A percentile compares a stretch with the other conserved stretches of the same genome.
Conservation (phyloP, 2,888 invertebrate genomes). For the Cataglyphis rosenhaueri region DNA sequence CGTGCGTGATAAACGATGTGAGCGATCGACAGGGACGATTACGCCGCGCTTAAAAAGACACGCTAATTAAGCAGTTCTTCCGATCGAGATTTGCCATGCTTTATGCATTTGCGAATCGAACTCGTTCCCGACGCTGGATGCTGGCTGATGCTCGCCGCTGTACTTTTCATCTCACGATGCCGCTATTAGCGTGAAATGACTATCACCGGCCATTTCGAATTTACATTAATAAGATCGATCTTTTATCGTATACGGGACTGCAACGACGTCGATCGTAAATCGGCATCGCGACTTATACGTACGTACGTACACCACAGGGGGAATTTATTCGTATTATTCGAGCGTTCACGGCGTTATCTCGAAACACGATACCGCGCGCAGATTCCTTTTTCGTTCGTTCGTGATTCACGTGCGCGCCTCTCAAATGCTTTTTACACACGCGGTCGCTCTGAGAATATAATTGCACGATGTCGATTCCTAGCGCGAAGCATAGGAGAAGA, state of each 20-base stretch:
- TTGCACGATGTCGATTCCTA: slow-evolving; percentile 51
- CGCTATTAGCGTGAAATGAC: slow-evolving; percentile 54
- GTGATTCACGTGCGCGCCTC: slow-evolving; percentile 28
- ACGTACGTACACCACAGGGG: neutral
- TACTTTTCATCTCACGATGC: slow-evolving; percentile 24
- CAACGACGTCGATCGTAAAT: slow-evolving; percentile 47
- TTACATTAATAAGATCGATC: slow-evolving; percentile 52
- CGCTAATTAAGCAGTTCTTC: slow-evolving; percentile 29
- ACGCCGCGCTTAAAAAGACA: neutral
- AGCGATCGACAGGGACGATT: slow-evolving; percentile 15
- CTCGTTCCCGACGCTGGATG: neutral
- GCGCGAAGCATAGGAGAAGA: neutral
- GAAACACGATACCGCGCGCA: slow-evolving; percentile 43
- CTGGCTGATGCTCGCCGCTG: neutral
- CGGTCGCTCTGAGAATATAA: slow-evolving; percentile 25
- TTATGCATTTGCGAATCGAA: slow-evolving; percentile 53
- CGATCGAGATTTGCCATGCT: slow-evolving; percentile 35
- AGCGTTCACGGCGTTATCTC: slow-evolving; percentile 45
- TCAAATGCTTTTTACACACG: slow-evolving; percentile 17
- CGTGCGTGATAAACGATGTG: slow-evolving; percentile 2
- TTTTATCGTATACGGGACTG: slow-evolving; percentile 22
- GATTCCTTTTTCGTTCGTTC: slow-evolving; percentile 5
- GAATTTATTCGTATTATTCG: slow-evolving; percentile 47
- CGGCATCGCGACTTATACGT: slow-evolving; percentile 19
- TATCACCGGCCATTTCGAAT: slow-evolving; percentile 48